These are phyloP conservation scores for Platerodrilus igneus DNA, from an alignment of 2,888 invertebrate species.

Conservation along the genomic window DNA sequence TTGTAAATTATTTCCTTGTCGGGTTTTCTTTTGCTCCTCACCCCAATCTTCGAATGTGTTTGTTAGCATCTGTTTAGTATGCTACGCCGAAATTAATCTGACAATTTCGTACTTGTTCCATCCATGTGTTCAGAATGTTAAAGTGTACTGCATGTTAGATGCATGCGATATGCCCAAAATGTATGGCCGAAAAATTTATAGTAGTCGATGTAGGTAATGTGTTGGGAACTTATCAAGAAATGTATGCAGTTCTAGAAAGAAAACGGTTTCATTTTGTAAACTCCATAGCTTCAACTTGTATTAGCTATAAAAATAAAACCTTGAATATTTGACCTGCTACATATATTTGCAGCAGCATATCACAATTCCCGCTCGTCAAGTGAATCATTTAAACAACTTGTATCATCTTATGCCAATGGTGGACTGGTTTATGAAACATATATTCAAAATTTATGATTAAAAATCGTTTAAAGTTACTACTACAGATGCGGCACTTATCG, in stretches of 20 bases:
- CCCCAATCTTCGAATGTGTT: no score
- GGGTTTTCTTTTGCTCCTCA: no score
- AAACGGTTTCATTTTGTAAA: neutral
- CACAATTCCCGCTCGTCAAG: neutral
- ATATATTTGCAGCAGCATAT: conserved; percentile 8
- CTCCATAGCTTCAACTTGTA: neutral
- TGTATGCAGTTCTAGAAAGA: neutral
- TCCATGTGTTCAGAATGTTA: no score
- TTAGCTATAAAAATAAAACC: conserved; percentile 10
- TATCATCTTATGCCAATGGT: neutral
- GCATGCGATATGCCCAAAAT: conserved; percentile 6
- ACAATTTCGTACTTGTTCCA: conserved; percentile 1
- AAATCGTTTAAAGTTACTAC: no score
- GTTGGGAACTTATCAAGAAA: neutral
- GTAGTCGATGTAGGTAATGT: neutral
- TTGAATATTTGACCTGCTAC: conserved; percentile 11
- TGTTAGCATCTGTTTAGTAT: no score
- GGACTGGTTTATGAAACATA: conserved; percentile 1
- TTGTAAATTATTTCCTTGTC: no score
- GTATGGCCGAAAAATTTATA: conserved; percentile 1
- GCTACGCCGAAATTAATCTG: no score
- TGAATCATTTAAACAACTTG: conserved; percentile 5
- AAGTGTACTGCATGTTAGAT: conserved; percentile 8
- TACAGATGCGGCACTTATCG: no score
- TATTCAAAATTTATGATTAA: no score